phyloP scores from a whole-genome alignment of 2,113 vertebrate genomes.

The Poecile atricapillus region DNA sequence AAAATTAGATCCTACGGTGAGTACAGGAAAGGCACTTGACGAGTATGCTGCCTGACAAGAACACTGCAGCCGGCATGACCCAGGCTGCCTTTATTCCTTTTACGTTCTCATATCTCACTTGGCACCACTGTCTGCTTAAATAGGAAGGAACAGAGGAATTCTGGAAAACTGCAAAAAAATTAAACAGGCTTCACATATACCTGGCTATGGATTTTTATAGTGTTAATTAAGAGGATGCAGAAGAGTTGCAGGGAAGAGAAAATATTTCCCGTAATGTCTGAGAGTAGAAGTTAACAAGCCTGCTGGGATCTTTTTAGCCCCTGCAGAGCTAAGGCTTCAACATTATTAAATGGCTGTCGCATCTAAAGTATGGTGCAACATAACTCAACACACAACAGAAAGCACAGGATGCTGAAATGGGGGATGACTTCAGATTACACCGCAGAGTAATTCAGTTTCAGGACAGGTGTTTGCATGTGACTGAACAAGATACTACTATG shows the following conservation, averaged over 20 bases:
- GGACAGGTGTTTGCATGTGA: constrained; percentile 65
- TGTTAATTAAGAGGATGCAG: constrained; percentile 71
- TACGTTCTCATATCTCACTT: neutral
- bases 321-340: constrained; percentile 76
- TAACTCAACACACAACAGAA: constrained; percentile 70
- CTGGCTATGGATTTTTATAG: constrained; percentile 58
- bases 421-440: constrained; percentile 42
- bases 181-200: constrained; percentile 34
- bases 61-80: neutral
- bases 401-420: constrained; percentile 51
- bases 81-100: neutral
- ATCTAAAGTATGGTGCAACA: constrained; percentile 65
- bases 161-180: constrained; percentile 22
- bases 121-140: neutral
- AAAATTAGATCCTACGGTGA: neutral
- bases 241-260: constrained; percentile 64
- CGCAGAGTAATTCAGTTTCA: constrained; percentile 59
- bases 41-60: neutral
- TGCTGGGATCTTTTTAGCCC: constrained; percentile 78
- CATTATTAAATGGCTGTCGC: constrained; percentile 77
- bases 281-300: constrained; percentile 79
- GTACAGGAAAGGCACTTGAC: neutral
- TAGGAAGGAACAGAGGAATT: neutral
- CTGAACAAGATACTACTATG: neutral
- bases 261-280: constrained; percentile 76